Base-by-base conservation (phyloP, 1,140 invertebrate species). In the Amyelois transitella region DNA sequence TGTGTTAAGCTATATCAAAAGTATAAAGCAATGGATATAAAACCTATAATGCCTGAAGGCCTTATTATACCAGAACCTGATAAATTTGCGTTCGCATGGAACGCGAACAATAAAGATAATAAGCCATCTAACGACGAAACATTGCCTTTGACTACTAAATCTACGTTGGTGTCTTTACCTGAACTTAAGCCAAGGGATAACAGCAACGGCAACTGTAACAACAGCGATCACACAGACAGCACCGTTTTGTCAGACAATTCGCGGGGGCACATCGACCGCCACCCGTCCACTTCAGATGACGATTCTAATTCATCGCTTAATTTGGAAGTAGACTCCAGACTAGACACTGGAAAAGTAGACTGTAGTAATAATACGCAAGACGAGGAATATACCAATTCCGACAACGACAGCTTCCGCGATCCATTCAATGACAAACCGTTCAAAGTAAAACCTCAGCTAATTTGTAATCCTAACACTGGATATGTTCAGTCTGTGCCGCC, bases 11-110 rank as follows among this genome's bases (percentile, higher is more conserved):
- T 78, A 4, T 86, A 81, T 45, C 81, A 81, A 61, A 82, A 73
- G 48, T 85, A 81, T 60, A 72, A 74, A 55, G 84, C 83, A 70
- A 89, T 88, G 87, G 80, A 88, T 53, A 90, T 90, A 20, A 83
- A 88, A 60, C 83, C 83, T 22, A 81, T 85, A 18, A 71, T 85
- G 56, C 89, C 74, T 47, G 81, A 62, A 75, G 86, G 72, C n/a
- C 69, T 78, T 55, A 80, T 66, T 53, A 73, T 81, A 54, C 78
- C 77, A 18, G 83, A 85, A 62, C 83, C 88, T 63, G 84, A 86
- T 1, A 88, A 88, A 54, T 84, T 78, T 63, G 55, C 71, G 14
- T 83, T 78, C 62, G 70, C 64, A 45, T 88, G 82, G 81, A 83
- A 75, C 65, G 75, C 77, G 28, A 68, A 77, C 18, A 83, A 68